Evolutionary conservation across 2,113 vertebrate genomes (phyloP).

Genomic region (Paradoxurus hermaphroditus): DNA sequence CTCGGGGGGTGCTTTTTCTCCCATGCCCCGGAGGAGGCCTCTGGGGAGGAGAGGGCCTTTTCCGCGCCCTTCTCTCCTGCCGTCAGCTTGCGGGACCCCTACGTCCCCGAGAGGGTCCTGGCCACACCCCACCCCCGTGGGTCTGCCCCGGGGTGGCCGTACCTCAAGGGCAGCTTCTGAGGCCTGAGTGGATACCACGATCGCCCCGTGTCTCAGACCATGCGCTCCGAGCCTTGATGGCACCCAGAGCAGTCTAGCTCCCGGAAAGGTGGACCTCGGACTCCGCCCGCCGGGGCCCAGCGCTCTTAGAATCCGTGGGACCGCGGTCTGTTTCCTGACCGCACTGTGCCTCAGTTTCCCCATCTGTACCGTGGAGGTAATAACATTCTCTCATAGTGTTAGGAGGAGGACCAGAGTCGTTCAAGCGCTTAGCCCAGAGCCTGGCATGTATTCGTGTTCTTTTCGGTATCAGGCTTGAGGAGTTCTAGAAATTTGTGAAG

Average conservation of each 20-base stretch:
- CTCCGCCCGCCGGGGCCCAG: neutral
- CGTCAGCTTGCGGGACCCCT: neutral
- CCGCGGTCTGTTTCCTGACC: neutral
- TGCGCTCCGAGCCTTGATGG: neutral
- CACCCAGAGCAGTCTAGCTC: neutral
- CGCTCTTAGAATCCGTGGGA: neutral
- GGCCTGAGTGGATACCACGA: neutral
- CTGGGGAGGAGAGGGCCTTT: neutral
- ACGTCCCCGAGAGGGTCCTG: neutral
- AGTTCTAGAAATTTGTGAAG: neutral
- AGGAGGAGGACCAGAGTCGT: neutral
- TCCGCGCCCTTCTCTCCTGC: neutral
- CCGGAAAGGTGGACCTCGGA: neutral
- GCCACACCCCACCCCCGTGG: too few relatives aligned
- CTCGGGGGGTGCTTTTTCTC: neutral
- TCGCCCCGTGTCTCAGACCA: fast-evolving
- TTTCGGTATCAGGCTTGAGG: neutral
- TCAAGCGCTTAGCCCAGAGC: neutral
- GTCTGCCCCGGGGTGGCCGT: neutral
- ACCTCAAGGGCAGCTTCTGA: neutral
- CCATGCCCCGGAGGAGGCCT: neutral
- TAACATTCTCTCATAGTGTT: neutral
- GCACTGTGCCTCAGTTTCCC: neutral
- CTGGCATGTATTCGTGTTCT: neutral
- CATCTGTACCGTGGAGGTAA: neutral